These are phyloP conservation scores for Liasis olivaceus DNA, from an alignment of 2,797 vertebrate genomes.

Conservation along the genomic window DNA sequence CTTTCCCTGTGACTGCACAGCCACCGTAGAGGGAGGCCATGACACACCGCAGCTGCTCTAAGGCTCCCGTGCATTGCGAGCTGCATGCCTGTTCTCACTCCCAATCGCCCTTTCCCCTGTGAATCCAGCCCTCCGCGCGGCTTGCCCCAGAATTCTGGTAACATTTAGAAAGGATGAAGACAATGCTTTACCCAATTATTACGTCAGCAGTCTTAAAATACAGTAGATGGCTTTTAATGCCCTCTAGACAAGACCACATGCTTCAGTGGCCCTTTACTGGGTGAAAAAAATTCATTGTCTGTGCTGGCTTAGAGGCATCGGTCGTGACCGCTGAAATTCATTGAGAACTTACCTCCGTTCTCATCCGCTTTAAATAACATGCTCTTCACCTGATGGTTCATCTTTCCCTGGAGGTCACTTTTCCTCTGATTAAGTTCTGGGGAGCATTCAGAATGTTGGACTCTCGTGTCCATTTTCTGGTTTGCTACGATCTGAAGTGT, in stretches of 20 bases:
- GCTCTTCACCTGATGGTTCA: neutral
- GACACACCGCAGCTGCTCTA: neutral
- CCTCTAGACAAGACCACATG: neutral
- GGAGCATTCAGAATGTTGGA: neutral
- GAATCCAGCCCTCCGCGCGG: neutral
- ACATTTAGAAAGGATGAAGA: neutral
- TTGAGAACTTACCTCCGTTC: neutral
- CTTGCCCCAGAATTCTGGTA: neutral
- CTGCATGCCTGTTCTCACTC: neutral
- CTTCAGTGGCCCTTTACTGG: conserved; percentile 17
- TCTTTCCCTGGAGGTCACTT: neutral
- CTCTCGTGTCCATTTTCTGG: neutral
- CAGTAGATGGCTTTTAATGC: neutral
- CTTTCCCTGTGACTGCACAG: neutral
- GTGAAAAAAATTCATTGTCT: neutral
- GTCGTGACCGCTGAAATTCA: neutral
- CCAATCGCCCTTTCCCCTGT: neutral
- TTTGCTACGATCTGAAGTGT: conserved; percentile 29
- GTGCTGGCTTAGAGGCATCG: fast-evolving
- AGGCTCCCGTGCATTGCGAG: neutral
- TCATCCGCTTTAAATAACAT: neutral
- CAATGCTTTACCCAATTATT: neutral
- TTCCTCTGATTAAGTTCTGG: neutral
- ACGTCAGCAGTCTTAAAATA: neutral
- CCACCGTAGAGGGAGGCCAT: neutral